Conservation (phyloP, 92 coral and sea anemone genomes). For the Heteractis magnifica region DNA sequence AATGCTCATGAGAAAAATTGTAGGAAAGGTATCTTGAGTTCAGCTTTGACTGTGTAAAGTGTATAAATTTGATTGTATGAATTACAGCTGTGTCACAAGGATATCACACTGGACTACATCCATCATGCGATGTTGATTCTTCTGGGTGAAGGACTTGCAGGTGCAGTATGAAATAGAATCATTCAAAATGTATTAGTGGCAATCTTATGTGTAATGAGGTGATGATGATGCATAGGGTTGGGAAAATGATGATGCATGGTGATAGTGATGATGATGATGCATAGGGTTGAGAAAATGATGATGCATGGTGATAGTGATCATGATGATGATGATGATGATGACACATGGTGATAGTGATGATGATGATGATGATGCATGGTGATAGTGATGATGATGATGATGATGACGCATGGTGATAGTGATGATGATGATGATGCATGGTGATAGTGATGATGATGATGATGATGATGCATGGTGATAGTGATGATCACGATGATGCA, state of each 20-base stretch:
- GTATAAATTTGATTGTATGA: not conserved
- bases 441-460: too few species aligned
- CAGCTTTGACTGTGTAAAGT: too few species aligned
- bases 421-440: not conserved
- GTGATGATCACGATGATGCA: too few species aligned
- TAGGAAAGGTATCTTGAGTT: too few species aligned
- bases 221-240: not conserved
- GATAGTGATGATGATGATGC: not conserved
- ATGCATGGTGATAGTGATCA: not conserved
- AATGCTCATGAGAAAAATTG: too few species aligned
- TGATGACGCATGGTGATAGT: not conserved
- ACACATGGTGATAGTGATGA: not conserved
- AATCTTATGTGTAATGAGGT: not conserved
- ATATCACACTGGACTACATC: constrained; percentile 69
- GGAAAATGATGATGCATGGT: not conserved
- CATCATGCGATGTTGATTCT: constrained; percentile 82
- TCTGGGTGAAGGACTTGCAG: constrained; percentile 69
- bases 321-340: not conserved
- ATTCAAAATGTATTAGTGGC: not conserved
- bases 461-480: too few species aligned
- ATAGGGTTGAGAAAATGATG: not conserved
- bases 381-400: not conserved
- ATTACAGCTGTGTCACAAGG: constrained; percentile 83
- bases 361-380: not conserved
- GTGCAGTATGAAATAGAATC: not conserved